phyloP scores from a whole-genome alignment of 2,113 vertebrate species.

The Ornithorhynchus anatinus region DNA sequence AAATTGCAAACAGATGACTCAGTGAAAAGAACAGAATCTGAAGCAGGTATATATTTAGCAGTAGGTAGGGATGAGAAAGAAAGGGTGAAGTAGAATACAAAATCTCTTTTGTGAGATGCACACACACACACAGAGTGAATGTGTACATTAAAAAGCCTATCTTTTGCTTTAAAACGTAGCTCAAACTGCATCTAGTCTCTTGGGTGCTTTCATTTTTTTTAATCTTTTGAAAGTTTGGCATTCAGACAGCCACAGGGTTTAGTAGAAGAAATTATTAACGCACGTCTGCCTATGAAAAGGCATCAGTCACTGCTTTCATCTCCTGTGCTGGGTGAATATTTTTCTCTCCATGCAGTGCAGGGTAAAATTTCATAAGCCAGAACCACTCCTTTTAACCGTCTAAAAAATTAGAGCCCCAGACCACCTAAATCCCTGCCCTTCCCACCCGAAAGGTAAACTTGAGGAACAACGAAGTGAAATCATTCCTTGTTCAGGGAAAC shows the following conservation, averaged over 20 bases:
- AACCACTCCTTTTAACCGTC: background rate
- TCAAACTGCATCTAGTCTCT: slow-evolving; percentile 52
- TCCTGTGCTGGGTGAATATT: background rate
- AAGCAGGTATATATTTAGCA: slow-evolving; percentile 61
- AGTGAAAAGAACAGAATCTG: slow-evolving; percentile 25
- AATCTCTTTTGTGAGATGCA: slow-evolving; percentile 50
- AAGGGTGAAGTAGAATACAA: slow-evolving; percentile 61
- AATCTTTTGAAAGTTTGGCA: slow-evolving; percentile 46
- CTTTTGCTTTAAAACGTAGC: slow-evolving; percentile 49
- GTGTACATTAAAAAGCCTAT: slow-evolving; percentile 49
- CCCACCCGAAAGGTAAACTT: background rate
- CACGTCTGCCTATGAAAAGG: slow-evolving; percentile 47
- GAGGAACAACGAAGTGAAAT: slow-evolving; percentile 9
- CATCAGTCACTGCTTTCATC: slow-evolving; percentile 52
- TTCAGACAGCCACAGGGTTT: slow-evolving; percentile 53
- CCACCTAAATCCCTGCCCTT: slow-evolving; percentile 10
- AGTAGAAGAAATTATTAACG: slow-evolving; percentile 61
- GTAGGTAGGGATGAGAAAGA: slow-evolving; percentile 42
- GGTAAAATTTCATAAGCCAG: slow-evolving; percentile 46
- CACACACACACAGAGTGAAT: slow-evolving; percentile 19
- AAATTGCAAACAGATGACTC: slow-evolving; percentile 51
- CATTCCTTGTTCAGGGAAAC: slow-evolving; percentile 21
- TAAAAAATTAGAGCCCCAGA: slow-evolving; percentile 30
- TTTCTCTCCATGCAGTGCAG: background rate
- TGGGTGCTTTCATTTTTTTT: slow-evolving; percentile 54